Conservation (phyloP, 2,888 invertebrate genomes). For the Volucella zonaria region DNA sequence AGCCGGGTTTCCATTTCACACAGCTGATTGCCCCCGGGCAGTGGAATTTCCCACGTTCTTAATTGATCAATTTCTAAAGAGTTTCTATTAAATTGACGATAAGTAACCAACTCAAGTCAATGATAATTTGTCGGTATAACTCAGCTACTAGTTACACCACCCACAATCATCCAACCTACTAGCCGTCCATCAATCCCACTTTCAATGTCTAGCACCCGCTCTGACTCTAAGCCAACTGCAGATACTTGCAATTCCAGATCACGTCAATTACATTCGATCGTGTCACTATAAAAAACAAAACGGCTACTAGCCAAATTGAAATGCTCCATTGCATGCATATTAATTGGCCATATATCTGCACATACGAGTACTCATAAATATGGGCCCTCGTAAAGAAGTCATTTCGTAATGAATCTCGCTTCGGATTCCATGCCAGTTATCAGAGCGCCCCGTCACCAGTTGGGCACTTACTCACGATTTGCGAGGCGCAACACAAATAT, state of each 20-base stretch:
- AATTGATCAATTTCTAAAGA: no score
- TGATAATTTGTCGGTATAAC: background rate
- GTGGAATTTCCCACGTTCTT: no score
- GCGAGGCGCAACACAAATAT: slow-evolving; percentile 37
- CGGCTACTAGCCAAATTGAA: slow-evolving; percentile 43
- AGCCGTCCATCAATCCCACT: slow-evolving; percentile 13
- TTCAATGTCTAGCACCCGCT: slow-evolving; percentile 2
- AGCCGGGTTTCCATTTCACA: no score
- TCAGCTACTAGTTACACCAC: slow-evolving; percentile 15
- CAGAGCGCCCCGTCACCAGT: background rate
- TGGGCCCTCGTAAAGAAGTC: slow-evolving; percentile 5
- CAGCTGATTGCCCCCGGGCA: no score
- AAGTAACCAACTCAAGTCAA: background rate
- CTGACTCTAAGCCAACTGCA: slow-evolving; percentile 2
- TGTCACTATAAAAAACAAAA: slow-evolving; percentile 17
- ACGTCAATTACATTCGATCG: slow-evolving; percentile 19
- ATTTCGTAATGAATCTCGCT: slow-evolving; percentile 37
- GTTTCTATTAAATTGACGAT: no score
- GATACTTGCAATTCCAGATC: background rate
- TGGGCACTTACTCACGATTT: slow-evolving; percentile 33
- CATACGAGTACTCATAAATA: background rate
- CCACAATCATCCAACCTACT: slow-evolving; percentile 27
- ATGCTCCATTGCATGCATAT: slow-evolving; percentile 38
- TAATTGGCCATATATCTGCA: slow-evolving; percentile 36
- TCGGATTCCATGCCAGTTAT: slow-evolving; percentile 15